These are phyloP conservation scores for Eremobia ochroleuca DNA, from an alignment of 2,888 invertebrate genomes.

Conservation along the genomic window DNA sequence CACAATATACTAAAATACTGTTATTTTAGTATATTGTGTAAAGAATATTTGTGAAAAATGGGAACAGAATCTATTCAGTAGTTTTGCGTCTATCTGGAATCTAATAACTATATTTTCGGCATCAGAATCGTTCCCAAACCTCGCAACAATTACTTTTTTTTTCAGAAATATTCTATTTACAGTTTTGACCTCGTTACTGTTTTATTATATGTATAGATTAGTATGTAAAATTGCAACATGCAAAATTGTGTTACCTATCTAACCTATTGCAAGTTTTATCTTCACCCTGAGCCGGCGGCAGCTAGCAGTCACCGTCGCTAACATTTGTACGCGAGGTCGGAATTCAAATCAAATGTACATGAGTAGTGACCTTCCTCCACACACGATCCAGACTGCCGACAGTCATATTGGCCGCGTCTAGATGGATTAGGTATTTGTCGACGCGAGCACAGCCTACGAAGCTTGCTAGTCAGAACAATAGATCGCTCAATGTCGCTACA, in stretches of 20 bases:
- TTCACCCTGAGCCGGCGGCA: constrained; percentile 63
- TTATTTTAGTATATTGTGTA: too few relatives aligned
- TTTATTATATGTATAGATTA: constrained; percentile 4
- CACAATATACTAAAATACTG: too few relatives aligned
- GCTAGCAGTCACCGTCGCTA: constrained; percentile 60
- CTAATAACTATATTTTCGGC: background rate
- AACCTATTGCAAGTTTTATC: constrained; percentile 56
- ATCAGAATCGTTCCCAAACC: background rate
- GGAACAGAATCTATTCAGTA: background rate
- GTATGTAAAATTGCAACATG: constrained; percentile 1
- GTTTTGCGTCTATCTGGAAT: too few relatives aligned
- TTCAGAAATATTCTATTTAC: background rate
- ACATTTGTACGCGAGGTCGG: constrained; percentile 73
- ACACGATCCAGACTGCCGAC: constrained; percentile 80
- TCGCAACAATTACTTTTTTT: background rate
- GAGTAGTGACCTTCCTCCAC: constrained; percentile 79
- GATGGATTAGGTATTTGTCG: constrained; percentile 56
- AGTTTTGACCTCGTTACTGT: background rate
- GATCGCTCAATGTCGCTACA: constrained; percentile 84
- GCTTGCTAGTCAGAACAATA: constrained; percentile 80
- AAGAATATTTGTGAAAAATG: background rate
- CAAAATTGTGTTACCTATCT: constrained; percentile 19
- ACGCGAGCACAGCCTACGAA: constrained; percentile 61
- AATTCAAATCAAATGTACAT: constrained; percentile 71
- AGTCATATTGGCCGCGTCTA: constrained; percentile 59